These are phyloP conservation scores for Fregata magnificens DNA, from an alignment of 2,113 vertebrate species.

Conservation along the genomic window DNA sequence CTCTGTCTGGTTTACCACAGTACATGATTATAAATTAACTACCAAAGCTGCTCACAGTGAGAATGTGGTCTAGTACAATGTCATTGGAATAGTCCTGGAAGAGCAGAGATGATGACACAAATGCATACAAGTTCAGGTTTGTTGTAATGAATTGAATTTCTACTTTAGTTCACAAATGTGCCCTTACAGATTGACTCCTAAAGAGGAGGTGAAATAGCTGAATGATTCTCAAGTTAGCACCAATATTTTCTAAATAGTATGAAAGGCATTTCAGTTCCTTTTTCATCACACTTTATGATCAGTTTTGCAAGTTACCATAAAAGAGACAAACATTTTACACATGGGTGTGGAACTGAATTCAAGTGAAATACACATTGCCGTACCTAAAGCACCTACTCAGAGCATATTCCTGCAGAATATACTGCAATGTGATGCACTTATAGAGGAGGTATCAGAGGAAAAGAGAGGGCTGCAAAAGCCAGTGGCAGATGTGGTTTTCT, in stretches of 20 bases:
- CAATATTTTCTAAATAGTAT: neutral
- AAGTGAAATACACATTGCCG: neutral
- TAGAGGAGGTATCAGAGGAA: neutral
- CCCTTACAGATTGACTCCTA: neutral
- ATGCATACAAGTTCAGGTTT: neutral
- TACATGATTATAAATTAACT: rapidly evolving
- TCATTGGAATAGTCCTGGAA: neutral
- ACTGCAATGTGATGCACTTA: neutral
- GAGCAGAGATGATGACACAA: neutral
- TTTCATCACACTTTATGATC: neutral
- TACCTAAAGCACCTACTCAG: neutral
- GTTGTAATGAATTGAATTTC: neutral
- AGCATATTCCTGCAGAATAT: neutral
- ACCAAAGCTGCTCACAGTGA: neutral
- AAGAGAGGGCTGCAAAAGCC: neutral
- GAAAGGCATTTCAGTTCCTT: neutral
- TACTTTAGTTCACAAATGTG: neutral
- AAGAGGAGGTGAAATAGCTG: neutral
- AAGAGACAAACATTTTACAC: neutral
- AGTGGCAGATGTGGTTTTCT: neutral
- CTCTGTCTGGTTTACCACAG: neutral
- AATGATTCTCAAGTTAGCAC: neutral
- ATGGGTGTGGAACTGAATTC: neutral
- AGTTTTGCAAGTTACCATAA: neutral
- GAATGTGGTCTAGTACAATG: neutral